Conservation (phyloP, 1,140 invertebrate species). For the Latrodectus geometricus region DNA sequence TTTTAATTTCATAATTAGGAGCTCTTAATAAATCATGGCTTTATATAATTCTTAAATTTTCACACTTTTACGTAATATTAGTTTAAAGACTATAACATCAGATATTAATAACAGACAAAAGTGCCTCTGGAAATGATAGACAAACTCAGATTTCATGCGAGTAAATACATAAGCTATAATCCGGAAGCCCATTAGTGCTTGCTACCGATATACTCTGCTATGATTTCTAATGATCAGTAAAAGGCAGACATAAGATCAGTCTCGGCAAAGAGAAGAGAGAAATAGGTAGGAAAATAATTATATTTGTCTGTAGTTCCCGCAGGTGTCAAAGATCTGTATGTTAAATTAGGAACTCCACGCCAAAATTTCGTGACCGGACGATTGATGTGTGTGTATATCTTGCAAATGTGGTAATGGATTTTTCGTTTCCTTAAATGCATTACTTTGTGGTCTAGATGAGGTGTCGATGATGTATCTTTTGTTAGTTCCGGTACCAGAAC, state of each 20-base stretch:
- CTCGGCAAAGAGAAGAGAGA: background rate
- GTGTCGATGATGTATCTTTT: constrained; percentile 31
- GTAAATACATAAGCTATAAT: background rate
- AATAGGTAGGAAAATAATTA: background rate
- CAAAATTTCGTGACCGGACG: constrained; percentile 15
- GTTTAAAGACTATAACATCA: too few relatives aligned
- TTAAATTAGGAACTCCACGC: constrained; percentile 1
- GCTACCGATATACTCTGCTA: background rate
- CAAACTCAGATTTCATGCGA: too few relatives aligned
- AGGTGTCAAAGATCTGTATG: constrained; percentile 23
- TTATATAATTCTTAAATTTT: too few relatives aligned
- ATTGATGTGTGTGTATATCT: background rate
- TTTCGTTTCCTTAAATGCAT: constrained; percentile 19
- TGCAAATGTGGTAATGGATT: constrained; percentile 16
- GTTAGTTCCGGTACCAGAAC: constrained; percentile 4
- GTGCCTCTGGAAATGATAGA: too few relatives aligned
- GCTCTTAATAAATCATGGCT: too few relatives aligned
- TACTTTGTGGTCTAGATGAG: background rate
- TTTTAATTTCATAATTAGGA: too few relatives aligned
- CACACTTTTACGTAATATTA: too few relatives aligned
- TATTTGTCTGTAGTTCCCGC: constrained; percentile 7
- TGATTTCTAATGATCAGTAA: constrained; percentile 2
- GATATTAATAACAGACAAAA: too few relatives aligned
- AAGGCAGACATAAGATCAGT: background rate
- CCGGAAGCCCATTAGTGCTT: constrained; percentile 15